Base-by-base conservation (phyloP, 2,113 vertebrate species). In the Microtus montanus region DNA sequence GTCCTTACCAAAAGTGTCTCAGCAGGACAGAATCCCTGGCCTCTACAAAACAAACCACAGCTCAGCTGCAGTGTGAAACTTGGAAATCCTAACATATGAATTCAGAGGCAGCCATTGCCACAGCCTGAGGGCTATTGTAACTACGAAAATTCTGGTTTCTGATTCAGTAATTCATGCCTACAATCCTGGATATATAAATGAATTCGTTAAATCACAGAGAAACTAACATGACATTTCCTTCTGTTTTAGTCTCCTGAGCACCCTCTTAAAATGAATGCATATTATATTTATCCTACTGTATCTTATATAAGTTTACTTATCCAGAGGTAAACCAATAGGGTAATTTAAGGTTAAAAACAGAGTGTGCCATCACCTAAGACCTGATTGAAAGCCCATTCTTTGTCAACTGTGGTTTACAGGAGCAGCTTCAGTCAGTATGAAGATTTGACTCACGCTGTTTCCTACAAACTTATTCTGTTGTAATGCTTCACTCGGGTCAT, bases 231-330 rank as follows among this genome's bases (percentile, higher is more conserved):
- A 93, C 17, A 24, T 61, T 90, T 71, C 52, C n/a, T 79, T 92
- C 33, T 44, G 41, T 82, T 90, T 75, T 87, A 88, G 93, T 96
- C 14, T 84, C 52, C 64, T 54, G 47, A 68, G 44, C 10, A 93
- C 4, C 68, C 38, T 85, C 33, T 44, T 80, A 11, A 93, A 92
- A 52, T 74, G 94, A 89, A 90, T 94, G 80, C 20, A 91, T 68
- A 89, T 85, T 74, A 35, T 78, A n/a, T 10, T 0, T 19, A 78
- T 83, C 64, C 82, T 54, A 52, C 70, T 44, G 78, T 10, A 86
- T 44, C 47, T 49, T 75, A 86, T 73, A 54, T 54, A 54, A 54
- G 54, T 54, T 54, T 87, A 2, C 10, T 91, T 54, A 87, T 30
- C 44, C 44, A 80, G 28, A n/a, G 3, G 68, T 91, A 17, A 89